Evolutionary conservation across 1,140 invertebrate species (phyloP).

Genomic region (Calosoma granatense): DNA sequence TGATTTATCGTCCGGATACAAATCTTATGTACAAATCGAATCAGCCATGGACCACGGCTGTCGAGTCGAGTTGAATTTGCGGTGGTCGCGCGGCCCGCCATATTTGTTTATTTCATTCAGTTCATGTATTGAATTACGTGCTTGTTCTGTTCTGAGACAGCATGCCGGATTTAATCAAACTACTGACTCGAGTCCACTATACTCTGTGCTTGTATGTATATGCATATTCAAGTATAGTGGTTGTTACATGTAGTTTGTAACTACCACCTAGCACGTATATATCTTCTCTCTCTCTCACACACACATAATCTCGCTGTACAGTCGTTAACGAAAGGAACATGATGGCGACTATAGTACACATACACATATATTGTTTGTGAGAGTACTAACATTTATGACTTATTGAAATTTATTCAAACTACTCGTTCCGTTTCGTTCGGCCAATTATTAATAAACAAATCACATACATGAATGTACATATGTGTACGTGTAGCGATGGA

Average conservation of each 20-base stretch:
- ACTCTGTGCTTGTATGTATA: not conserved
- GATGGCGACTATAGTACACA: too few relatives aligned
- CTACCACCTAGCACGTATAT: too few relatives aligned
- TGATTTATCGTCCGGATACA: conserved; percentile 7
- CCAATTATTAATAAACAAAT: not conserved
- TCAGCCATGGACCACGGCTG: not conserved
- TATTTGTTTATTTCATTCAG: not conserved
- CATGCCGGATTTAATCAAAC: too few relatives aligned
- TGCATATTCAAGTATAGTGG: too few relatives aligned
- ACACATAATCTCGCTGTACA: too few relatives aligned
- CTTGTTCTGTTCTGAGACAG: not conserved
- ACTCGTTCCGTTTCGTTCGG: not conserved
- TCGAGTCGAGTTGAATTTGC: not conserved
- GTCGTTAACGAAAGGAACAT: too few relatives aligned
- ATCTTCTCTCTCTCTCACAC: too few relatives aligned
- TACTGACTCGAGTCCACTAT: not conserved
- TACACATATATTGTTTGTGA: too few relatives aligned
- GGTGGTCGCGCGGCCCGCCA: not conserved
- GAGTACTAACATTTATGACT: too few relatives aligned
- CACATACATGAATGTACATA: too few relatives aligned
- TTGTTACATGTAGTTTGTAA: too few relatives aligned
- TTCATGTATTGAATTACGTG: not conserved
- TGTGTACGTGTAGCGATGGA: not conserved
- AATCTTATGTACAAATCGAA: conserved; percentile 2
- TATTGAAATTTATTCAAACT: not conserved